Percentiles rank a stretch among this genome's conserved stretches.
Conservation (phyloP, 2,888 invertebrate genomes). For the Andrena flavipes region DNA sequence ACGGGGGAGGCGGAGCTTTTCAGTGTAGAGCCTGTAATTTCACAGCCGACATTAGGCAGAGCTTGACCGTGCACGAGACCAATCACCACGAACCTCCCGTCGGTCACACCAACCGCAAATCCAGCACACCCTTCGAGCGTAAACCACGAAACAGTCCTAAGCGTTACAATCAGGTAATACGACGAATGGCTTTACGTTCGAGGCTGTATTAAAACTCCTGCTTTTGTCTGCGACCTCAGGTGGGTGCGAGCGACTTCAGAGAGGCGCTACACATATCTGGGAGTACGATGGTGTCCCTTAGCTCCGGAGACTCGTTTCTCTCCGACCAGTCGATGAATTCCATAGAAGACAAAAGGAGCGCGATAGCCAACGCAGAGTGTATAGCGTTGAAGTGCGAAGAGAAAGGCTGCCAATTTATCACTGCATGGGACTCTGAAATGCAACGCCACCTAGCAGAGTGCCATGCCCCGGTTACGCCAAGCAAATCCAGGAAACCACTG, state of each 20-base stretch:
- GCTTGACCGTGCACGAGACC: slow-evolving; percentile 95
- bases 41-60: slow-evolving; percentile 96
- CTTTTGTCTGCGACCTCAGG: slow-evolving; percentile 64
- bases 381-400: slow-evolving; percentile 84
- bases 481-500: slow-evolving; percentile 78
- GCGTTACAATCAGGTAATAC: slow-evolving; percentile 81
- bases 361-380: slow-evolving; percentile 85
- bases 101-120: slow-evolving; percentile 86
- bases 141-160: slow-evolving; percentile 80
- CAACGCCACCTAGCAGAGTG: slow-evolving; percentile 81
- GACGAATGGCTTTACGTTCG: not conserved
- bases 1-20: slow-evolving; percentile 94
- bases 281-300: slow-evolving; percentile 53
- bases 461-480: slow-evolving; percentile 72
- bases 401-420: slow-evolving; percentile 87
- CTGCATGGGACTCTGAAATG: slow-evolving; percentile 87
- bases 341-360: slow-evolving; percentile 73
- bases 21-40: slow-evolving; percentile 95
- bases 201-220: not conserved
- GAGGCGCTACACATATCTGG: slow-evolving; percentile 62
- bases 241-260: slow-evolving; percentile 81
- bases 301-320: slow-evolving; percentile 54
- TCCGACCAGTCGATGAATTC: slow-evolving; percentile 61
- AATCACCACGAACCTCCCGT: slow-evolving; percentile 94
- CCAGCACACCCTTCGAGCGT: slow-evolving; percentile 77